Evolutionary conservation across 2,113 vertebrate genomes (phyloP), one percentile per base, ranked within the genome.

Genomic region (Cavia aperea): DNA sequence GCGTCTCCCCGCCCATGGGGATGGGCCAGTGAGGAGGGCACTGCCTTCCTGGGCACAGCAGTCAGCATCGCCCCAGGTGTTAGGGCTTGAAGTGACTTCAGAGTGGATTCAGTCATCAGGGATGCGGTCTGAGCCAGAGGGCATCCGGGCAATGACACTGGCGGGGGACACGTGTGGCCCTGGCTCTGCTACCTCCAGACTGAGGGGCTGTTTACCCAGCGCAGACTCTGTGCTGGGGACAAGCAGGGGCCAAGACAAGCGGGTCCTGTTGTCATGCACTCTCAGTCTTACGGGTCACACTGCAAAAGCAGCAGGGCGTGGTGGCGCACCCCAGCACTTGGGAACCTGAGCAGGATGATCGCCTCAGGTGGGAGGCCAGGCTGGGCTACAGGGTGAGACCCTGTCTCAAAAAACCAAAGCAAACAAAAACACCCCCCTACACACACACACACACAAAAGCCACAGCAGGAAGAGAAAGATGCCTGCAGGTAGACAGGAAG

Each of bases 141-240:
- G 60, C 73, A 10, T 1, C 0, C 0, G 11, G 6, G 60, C 46
- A n/a, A 58, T 1, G 7, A 62, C 4, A 12, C 5, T 6, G 70
- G 54, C 78, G 51, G n/a, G 78, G 39, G 51, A 43, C 68, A 4
- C 14, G 39, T 70, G 68, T 85, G 86, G 29, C 18, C 78, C 51
- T 77, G 68, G 8, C 68, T 79, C 65, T 39, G 86, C 39, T 18
- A 9, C 13, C 29, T 8, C n/a, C 7, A 66, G 62, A 51, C 0
- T 1, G 70, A 82, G 73, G 77, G 63, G 16, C 26, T 19, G 21
- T 21, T 62, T 86, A 49, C 2, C 29, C 43, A 73, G 51, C 51
- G 15, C 49, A 1, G 7, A 26, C 70, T 84, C 73, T 51, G 7
- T 36, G 43, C 85, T 84, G 60, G 84, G 62, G 24, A 39, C 46